Base-by-base conservation (phyloP, 2,888 invertebrate genomes). In the Athripsodes cinereus region DNA sequence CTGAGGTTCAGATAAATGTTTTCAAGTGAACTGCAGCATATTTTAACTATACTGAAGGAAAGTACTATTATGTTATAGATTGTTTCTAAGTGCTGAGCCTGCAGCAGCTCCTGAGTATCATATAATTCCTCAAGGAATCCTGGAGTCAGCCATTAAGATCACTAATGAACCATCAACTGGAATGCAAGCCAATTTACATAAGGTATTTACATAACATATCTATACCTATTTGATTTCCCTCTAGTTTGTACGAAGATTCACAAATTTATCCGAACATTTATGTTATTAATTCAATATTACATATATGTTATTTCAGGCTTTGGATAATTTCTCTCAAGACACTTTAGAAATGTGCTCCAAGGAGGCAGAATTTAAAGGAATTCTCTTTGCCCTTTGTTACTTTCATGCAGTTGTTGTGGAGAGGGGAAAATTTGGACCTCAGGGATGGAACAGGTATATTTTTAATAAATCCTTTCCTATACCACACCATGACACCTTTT, bases 91-190 rank as follows among this genome's bases (percentile, higher is more conserved):
- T 68, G 95, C 95, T 2, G 96, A 96, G 69, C 92, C 96, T 0
- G 87, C 90, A 0, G 74, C 80, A 0, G 82, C 85, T 68, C 83
- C 92, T 0, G 72, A 72, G 1, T 79, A 78, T 65, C 84, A 85
- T 66, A 83, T 85, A n/a, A 78, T 86, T 48, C 85, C 84, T 0
- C 88, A 95, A 76, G 96, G 96, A 19, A 90, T 96, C 66, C 74
- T 96, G 26, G 95, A 96, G 71, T 90, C 93, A 0, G 89, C 93
- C 1, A 93, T 96, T 68, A 96, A 96, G 76, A 95, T 96, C 59
- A 96, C 96, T 1, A 96, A 96, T 68, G 96, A 96, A 72, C 95
- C 96, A 0, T 96, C 96, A 0, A 92, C 90, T 8, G 96, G 96
- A 26, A 95, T 96, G 90, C 84, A 86, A 75, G 94, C 95, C 1